Percentiles rank a stretch among this genome's conserved stretches.
These are phyloP conservation scores for Glyptemys insculpta DNA, from an alignment of 2,797 vertebrate genomes.

Conservation along the genomic window DNA sequence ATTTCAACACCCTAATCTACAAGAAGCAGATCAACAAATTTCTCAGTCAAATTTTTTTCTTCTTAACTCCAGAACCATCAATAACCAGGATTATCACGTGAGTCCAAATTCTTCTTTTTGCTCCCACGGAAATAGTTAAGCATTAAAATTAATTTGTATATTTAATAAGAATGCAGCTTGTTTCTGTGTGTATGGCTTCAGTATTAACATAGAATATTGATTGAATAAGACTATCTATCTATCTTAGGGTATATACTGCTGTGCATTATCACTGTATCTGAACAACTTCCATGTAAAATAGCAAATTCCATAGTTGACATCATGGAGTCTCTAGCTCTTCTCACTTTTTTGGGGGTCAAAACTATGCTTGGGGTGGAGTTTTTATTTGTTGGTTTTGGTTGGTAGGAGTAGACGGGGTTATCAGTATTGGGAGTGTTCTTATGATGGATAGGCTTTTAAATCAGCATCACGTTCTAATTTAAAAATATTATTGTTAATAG, in stretches of 20 bases:
- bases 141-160: slow-evolving; percentile 9
- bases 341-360: not conserved
- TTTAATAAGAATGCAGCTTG: not conserved
- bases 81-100: not conserved
- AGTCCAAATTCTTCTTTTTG: slow-evolving; percentile 10
- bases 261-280: not conserved
- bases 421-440: not conserved
- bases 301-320: not conserved
- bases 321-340: not conserved
- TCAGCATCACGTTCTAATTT: not conserved
- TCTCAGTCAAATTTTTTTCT: not conserved
- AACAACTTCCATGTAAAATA: not conserved
- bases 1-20: not conserved
- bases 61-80: not conserved
- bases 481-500: not conserved
- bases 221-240: not conserved
- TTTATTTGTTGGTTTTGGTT: not conserved
- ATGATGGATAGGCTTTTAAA: not conserved
- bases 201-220: not conserved
- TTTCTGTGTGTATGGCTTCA: not conserved
- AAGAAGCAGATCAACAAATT: slow-evolving; percentile 6
- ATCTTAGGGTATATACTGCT: not conserved
- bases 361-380: not conserved
- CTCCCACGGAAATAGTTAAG: slow-evolving; percentile 2
- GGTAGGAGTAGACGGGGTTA: not conserved